A percentile compares a stretch with the other conserved stretches of the same genome.
phyloP scores from a whole-genome alignment of 2,888 invertebrate species.

The Sphaerophoria taeniata region DNA sequence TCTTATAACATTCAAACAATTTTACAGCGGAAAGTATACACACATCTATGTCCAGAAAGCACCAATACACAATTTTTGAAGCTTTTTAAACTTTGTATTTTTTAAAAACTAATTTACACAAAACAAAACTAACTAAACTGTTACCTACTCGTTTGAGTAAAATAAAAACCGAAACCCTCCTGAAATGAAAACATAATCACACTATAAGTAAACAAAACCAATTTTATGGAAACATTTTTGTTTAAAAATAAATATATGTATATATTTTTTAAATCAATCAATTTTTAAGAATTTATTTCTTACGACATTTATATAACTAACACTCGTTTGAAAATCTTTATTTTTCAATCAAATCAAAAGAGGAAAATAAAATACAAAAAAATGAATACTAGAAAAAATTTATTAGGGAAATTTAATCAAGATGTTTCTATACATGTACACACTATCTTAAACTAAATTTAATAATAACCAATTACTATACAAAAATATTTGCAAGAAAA shows the following conservation, averaged over 20 bases:
- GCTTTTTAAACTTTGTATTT: not conserved
- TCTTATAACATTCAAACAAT: not conserved
- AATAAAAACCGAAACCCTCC: slow-evolving; percentile 65
- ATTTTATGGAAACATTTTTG: not conserved
- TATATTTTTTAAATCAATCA: slow-evolving; percentile 57
- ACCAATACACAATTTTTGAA: not conserved
- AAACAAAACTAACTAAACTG: slow-evolving; percentile 10
- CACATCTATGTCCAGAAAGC: not conserved
- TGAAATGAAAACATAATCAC: slow-evolving; percentile 57
- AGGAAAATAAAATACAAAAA: slow-evolving; percentile 15
- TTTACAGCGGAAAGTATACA: not conserved
- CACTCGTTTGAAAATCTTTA: slow-evolving; percentile 37
- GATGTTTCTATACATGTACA: slow-evolving; percentile 73
- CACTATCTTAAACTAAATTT: slow-evolving; percentile 55
- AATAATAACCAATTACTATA: slow-evolving; percentile 38
- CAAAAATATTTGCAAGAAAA: slow-evolving; percentile 27
- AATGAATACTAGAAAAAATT: slow-evolving; percentile 32
- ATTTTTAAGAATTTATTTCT: slow-evolving; percentile 8
- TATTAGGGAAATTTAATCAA: slow-evolving; percentile 53
- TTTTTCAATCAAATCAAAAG: slow-evolving; percentile 59
- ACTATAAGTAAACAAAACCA: slow-evolving; percentile 22
- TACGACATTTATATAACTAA: slow-evolving; percentile 1
- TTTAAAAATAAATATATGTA: slow-evolving; percentile 19
- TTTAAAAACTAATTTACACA: slow-evolving; percentile 14
- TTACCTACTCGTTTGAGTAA: slow-evolving; percentile 41